A percentile compares a stretch with the other conserved stretches of the same genome.
Conservation (phyloP, 2,113 vertebrate genomes). For the Spermophilus dauricus region DNA sequence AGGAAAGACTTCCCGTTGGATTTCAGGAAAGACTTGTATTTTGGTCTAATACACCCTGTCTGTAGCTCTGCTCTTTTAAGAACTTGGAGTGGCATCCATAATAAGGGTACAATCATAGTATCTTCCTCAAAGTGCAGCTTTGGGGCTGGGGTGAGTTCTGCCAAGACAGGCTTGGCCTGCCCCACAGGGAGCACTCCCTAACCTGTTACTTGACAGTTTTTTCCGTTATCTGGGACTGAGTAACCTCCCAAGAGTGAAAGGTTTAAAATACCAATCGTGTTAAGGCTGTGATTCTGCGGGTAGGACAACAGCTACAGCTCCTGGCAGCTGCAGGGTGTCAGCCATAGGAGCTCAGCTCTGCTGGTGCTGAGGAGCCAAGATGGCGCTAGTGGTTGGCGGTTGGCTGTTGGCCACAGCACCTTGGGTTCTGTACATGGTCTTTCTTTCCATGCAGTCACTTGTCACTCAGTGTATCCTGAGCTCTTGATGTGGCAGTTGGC, state of each 20-base stretch:
- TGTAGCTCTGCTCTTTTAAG: background rate
- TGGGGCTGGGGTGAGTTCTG: background rate
- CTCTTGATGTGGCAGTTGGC: background rate
- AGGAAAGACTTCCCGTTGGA: background rate
- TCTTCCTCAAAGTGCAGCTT: background rate
- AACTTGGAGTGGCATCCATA: background rate
- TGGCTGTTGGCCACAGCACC: background rate
- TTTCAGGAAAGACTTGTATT: background rate
- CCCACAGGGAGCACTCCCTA: fast-evolving
- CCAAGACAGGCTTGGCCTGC: fast-evolving
- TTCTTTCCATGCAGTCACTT: background rate
- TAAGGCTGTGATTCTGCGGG: fast-evolving
- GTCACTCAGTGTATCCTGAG: background rate
- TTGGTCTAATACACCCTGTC: fast-evolving
- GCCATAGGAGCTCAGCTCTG: fast-evolving
- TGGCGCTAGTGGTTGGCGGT: background rate
- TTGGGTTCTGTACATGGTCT: fast-evolving
- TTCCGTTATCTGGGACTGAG: fast-evolving
- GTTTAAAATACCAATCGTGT: fast-evolving
- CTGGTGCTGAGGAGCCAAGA: background rate
- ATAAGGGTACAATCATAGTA: background rate
- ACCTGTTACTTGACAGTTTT: fast-evolving
- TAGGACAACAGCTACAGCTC: background rate
- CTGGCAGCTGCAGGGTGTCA: background rate
- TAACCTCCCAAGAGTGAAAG: too few relatives aligned